A percentile compares a stretch with the other conserved stretches of the same genome.
phyloP scores from a whole-genome alignment of 35 echinoderm and acorn worm genomes.

The Strongylocentrotus purpuratus region DNA sequence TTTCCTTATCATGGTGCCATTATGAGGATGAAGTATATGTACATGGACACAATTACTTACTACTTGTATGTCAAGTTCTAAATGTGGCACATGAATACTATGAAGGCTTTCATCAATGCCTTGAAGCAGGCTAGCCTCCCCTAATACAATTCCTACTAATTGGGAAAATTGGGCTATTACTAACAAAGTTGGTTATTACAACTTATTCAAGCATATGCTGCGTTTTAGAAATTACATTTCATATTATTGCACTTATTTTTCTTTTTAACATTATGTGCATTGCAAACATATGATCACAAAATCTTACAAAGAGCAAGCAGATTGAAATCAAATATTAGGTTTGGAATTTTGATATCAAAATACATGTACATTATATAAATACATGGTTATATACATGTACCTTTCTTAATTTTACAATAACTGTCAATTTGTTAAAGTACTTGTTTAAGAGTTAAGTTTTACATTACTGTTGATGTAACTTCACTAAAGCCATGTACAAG shows the following conservation, averaged over 20 bases:
- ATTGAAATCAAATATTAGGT: background rate
- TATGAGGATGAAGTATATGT: too few species aligned
- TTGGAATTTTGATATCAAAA: background rate
- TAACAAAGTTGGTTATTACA: too few species aligned
- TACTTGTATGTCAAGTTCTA: too few species aligned
- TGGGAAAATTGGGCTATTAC: too few species aligned
- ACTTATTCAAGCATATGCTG: background rate
- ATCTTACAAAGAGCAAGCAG: background rate
- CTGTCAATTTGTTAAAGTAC: background rate
- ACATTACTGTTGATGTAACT: slow-evolving; percentile 75
- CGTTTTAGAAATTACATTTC: background rate
- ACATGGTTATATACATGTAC: background rate
- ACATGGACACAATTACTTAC: too few species aligned
- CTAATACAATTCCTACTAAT: too few species aligned
- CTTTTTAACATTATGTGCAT: background rate
- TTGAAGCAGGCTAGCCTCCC: too few species aligned
- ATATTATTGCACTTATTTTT: background rate
- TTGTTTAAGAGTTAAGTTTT: background rate
- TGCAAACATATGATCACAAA: background rate
- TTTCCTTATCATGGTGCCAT: too few species aligned
- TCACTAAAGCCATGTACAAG: slow-evolving; percentile 89
- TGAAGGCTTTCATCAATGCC: too few species aligned
- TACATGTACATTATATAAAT: background rate
- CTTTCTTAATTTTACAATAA: background rate
- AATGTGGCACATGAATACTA: too few species aligned